Percentiles rank a stretch among this genome's conserved stretches.
Conservation (phyloP, 2,888 invertebrate genomes). For the Brachyopa scutellaris region DNA sequence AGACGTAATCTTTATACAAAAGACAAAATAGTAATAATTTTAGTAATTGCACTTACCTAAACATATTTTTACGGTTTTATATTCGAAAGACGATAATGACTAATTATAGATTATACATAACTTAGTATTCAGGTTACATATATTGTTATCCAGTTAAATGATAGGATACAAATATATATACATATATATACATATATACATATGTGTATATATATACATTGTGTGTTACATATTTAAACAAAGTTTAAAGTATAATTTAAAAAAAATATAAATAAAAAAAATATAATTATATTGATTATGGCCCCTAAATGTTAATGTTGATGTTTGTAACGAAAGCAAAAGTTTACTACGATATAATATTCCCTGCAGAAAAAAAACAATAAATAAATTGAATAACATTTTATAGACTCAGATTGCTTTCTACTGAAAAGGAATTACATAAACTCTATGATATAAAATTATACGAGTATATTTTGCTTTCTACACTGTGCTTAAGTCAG, state of each 20-base stretch:
- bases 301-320: constrained; percentile 20
- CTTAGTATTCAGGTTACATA: constrained; percentile 49
- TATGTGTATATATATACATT: too few relatives aligned
- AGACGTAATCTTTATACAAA: constrained; percentile 52
- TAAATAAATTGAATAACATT: too few relatives aligned
- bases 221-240: constrained; percentile 52
- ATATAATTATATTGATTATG: neutral
- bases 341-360: neutral
- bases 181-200: too few relatives aligned
- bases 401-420: too few relatives aligned
- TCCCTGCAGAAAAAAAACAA: neutral
- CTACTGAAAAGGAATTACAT: too few relatives aligned
- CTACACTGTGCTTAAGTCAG: neutral
- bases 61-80: constrained; percentile 54
- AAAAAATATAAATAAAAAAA: constrained; percentile 5
- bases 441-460: too few relatives aligned
- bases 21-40: constrained; percentile 2
- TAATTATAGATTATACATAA: constrained; percentile 54
- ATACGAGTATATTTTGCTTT: too few relatives aligned
- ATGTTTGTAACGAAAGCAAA: constrained; percentile 22
- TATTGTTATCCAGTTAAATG: constrained; percentile 15
- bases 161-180: too few relatives aligned
- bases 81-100: constrained; percentile 31
- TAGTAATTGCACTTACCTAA: constrained; percentile 21
- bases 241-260: constrained; percentile 17